Percentiles rank a stretch among this genome's conserved stretches.
Conservation (phyloP, 2,797 vertebrate species). For the Girardinus metallicus region DNA sequence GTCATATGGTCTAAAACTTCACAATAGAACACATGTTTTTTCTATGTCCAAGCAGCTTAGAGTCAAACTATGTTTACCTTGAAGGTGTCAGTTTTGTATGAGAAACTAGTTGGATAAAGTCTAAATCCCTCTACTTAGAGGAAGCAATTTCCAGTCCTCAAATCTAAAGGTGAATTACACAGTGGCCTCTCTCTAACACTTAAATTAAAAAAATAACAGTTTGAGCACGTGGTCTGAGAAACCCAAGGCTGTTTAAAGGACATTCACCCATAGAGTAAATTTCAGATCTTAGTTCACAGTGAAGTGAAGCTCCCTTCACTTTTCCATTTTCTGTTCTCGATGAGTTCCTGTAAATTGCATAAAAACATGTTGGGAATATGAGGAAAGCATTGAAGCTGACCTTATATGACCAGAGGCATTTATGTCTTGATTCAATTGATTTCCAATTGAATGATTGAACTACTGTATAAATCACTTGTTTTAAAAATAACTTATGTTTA, state of each 20-base stretch:
- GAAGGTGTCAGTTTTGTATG: background rate
- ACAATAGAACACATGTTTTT: background rate
- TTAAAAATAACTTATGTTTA: background rate
- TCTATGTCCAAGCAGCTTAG: background rate
- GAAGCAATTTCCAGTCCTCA: constrained; percentile 1
- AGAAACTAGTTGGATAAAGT: background rate
- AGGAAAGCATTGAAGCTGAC: background rate
- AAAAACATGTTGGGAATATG: background rate
- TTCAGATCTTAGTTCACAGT: background rate
- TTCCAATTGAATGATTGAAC: background rate
- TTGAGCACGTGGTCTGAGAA: background rate
- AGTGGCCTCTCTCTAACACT: constrained; percentile 3
- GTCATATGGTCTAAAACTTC: background rate
- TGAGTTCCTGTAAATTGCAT: background rate
- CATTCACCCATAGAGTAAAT: background rate
- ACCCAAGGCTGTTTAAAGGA: background rate
- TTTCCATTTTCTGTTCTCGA: background rate
- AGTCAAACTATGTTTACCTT: background rate
- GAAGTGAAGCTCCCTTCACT: background rate
- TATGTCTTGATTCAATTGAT: background rate
- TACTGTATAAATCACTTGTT: background rate
- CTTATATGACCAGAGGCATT: too few relatives aligned
- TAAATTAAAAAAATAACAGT: background rate
- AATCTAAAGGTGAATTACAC: background rate
- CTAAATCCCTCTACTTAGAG: background rate